phyloP scores from a whole-genome alignment of 2,113 vertebrate species.

The Tragelaphus strepsiceros region DNA sequence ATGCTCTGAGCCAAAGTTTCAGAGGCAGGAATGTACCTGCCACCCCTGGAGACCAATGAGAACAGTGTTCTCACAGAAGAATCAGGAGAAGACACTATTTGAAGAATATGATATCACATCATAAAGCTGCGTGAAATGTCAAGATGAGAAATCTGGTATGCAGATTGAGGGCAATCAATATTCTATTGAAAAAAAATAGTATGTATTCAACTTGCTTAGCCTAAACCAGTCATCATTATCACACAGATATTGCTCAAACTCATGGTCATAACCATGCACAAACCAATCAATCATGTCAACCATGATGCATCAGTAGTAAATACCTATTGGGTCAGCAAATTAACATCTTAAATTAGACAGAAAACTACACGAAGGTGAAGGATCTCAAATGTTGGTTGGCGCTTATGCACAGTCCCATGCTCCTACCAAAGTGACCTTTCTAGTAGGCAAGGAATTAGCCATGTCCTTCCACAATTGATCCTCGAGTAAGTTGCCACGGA shows the following conservation, averaged over 20 bases:
- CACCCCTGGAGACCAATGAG: background rate
- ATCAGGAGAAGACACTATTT: background rate
- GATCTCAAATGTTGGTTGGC: background rate
- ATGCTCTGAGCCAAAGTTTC: background rate
- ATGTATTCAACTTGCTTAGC: background rate
- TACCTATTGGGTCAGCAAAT: background rate
- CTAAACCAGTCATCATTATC: background rate
- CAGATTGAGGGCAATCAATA: background rate
- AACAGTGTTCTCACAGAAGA: background rate
- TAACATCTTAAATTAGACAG: background rate
- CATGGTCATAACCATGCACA: background rate
- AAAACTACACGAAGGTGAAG: background rate
- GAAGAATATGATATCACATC: background rate
- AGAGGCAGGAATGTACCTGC: background rate
- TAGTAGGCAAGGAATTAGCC: background rate
- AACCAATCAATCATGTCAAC: background rate
- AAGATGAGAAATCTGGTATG: background rate
- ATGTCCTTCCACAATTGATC: background rate
- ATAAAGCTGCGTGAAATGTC: background rate
- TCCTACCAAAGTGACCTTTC: background rate
- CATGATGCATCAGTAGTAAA: background rate
- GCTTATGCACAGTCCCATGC: accelerated
- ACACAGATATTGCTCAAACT: background rate
- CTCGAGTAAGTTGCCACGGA: background rate
- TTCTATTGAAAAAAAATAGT: background rate